Evolutionary conservation across 2,888 invertebrate species (phyloP).

Genomic region (Crepidodera aurea): DNA sequence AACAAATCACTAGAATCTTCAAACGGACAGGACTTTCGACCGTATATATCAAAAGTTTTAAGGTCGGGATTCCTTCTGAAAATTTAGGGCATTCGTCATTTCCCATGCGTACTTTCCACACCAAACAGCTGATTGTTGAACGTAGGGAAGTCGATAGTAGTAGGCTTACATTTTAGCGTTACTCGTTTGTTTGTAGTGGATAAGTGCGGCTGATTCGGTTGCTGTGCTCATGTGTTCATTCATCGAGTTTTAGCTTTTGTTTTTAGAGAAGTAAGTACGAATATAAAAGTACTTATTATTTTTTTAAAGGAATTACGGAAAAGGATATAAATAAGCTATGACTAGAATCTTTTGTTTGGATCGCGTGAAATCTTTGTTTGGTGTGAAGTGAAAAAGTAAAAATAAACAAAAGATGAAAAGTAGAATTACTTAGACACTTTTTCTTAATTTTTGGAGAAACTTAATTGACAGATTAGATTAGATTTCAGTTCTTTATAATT

Average conservation of each 20-base stretch:
- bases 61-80: background rate
- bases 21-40: background rate
- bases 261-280: background rate
- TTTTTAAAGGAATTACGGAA: too few relatives aligned
- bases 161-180: background rate
- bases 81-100: background rate
- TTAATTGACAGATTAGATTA: too few relatives aligned
- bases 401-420: too few relatives aligned
- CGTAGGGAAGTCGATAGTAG: constrained; percentile 21
- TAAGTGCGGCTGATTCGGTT: background rate
- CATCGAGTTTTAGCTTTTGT: background rate
- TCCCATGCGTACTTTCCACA: background rate
- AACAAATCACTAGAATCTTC: too few relatives aligned
- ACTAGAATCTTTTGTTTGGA: too few relatives aligned
- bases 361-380: too few relatives aligned
- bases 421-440: too few relatives aligned
- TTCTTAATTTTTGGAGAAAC: too few relatives aligned
- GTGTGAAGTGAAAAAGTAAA: too few relatives aligned
- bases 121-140: constrained; percentile 3
- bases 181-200: constrained; percentile 1
- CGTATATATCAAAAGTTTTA: background rate
- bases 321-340: too few relatives aligned
- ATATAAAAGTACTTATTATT: too few relatives aligned
- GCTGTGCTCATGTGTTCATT: background rate
- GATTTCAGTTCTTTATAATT: too few relatives aligned